Conservation (phyloP, 2,113 vertebrate species). For the Neotragus moschatus region DNA sequence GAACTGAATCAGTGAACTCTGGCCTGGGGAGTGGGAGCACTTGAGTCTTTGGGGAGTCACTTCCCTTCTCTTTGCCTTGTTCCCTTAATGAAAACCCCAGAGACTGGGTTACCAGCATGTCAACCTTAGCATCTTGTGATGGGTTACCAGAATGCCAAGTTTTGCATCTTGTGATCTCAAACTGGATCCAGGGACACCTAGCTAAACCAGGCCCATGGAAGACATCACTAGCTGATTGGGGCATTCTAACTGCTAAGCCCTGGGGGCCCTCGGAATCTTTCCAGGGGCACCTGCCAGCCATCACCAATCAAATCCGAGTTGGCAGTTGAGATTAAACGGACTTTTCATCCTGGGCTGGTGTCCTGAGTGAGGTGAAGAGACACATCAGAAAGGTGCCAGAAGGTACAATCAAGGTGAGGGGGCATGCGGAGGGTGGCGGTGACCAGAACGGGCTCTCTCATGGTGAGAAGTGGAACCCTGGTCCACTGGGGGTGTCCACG, state of each 20-base stretch:
- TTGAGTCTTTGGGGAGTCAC: neutral
- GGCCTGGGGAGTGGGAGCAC: neutral
- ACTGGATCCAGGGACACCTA: neutral
- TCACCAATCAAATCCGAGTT: conserved; percentile 47
- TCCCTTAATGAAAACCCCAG: neutral
- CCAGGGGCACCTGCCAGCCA: conserved; percentile 30
- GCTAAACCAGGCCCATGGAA: neutral
- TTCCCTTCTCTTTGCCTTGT: neutral
- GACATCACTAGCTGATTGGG: conserved; percentile 52
- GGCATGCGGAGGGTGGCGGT: accelerated
- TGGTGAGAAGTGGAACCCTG: neutral
- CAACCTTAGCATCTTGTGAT: neutral
- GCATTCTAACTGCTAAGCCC: neutral
- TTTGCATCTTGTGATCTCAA: neutral
- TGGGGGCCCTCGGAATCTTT: conserved; percentile 1
- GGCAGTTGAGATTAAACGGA: conserved; percentile 70
- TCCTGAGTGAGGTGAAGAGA: neutral
- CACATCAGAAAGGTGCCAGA: neutral
- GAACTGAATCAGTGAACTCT: neutral
- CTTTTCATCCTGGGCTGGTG: neutral
- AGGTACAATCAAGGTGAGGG: conserved; percentile 18
- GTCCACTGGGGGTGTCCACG: accelerated
- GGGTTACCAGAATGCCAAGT: neutral
- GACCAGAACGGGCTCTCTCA: neutral
- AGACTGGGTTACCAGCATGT: neutral